These are phyloP conservation scores for Cebidichthys violaceus DNA, from an alignment of 2,113 vertebrate species.

Conservation along the genomic window DNA sequence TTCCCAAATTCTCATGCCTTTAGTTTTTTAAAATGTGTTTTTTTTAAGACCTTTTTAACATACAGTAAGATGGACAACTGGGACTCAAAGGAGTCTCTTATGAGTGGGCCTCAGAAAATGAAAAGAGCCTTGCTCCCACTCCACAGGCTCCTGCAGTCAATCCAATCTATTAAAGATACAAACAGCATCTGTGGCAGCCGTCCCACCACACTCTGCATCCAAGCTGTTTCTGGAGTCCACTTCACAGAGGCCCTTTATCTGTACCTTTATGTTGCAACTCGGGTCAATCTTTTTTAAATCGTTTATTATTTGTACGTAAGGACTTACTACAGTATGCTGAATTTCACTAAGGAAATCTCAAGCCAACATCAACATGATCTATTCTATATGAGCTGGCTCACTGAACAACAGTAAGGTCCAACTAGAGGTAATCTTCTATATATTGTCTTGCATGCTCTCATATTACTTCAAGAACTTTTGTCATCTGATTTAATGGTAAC, in stretches of 20 bases:
- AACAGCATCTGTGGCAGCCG: conserved; percentile 7
- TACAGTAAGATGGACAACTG: neutral
- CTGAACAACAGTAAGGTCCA: too few relatives aligned
- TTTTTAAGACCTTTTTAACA: neutral
- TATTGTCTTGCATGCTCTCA: too few relatives aligned
- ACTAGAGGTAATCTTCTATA: too few relatives aligned
- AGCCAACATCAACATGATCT: too few relatives aligned
- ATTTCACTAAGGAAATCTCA: too few relatives aligned
- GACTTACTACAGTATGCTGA: too few relatives aligned
- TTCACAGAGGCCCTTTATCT: neutral
- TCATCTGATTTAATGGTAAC: too few relatives aligned
- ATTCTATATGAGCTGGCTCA: too few relatives aligned
- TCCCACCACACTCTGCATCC: neutral
- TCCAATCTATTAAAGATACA: conserved; percentile 18
- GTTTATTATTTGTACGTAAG: neutral
- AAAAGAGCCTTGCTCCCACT: neutral
- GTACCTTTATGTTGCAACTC: neutral
- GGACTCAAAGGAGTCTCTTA: neutral
- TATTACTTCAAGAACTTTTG: too few relatives aligned
- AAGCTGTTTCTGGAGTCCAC: neutral
- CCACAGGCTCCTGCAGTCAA: conserved; percentile 1
- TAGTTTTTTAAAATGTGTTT: too few relatives aligned
- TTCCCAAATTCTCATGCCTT: too few relatives aligned
- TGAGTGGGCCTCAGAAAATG: neutral
- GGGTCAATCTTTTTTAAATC: neutral